Evolutionary conservation across 2,113 vertebrate species (phyloP).

Genomic region (Elephas maximus): DNA sequence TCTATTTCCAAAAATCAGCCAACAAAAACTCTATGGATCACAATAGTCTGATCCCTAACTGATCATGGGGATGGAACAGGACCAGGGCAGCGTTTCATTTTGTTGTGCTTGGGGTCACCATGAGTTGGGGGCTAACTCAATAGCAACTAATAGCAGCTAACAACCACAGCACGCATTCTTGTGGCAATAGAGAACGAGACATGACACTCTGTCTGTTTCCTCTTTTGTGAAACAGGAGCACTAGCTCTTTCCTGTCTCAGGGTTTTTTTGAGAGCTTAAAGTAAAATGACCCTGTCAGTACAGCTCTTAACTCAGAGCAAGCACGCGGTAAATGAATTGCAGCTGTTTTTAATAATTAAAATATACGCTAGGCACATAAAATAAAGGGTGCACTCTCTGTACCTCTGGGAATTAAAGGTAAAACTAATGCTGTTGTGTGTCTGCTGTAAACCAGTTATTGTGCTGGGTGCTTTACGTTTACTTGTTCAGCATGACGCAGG

Average conservation of each 20-base stretch:
- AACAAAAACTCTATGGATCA: too few species aligned
- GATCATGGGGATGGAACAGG: too few species aligned
- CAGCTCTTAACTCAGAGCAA: background rate
- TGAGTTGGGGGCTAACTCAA: too few species aligned
- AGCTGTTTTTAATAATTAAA: conserved; percentile 37
- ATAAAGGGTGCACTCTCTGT: background rate
- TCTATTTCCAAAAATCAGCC: too few species aligned
- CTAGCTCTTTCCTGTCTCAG: background rate
- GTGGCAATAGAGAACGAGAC: background rate
- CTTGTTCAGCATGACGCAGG: background rate
- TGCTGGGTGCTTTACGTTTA: background rate
- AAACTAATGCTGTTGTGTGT: background rate
- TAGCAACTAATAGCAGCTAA: too few species aligned
- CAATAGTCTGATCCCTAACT: too few species aligned
- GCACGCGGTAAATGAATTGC: background rate
- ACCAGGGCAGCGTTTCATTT: too few species aligned
- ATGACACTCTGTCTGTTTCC: background rate
- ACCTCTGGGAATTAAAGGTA: background rate
- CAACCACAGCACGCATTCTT: background rate
- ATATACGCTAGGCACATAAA: background rate
- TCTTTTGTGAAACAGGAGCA: background rate
- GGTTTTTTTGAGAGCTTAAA: background rate
- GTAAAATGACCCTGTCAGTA: background rate
- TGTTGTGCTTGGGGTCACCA: too few species aligned
- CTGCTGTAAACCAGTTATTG: background rate